A percentile compares a stretch with the other conserved stretches of the same genome.
phyloP scores from a whole-genome alignment of 1,140 invertebrate genomes.

The Trigoniulus corallinus region DNA sequence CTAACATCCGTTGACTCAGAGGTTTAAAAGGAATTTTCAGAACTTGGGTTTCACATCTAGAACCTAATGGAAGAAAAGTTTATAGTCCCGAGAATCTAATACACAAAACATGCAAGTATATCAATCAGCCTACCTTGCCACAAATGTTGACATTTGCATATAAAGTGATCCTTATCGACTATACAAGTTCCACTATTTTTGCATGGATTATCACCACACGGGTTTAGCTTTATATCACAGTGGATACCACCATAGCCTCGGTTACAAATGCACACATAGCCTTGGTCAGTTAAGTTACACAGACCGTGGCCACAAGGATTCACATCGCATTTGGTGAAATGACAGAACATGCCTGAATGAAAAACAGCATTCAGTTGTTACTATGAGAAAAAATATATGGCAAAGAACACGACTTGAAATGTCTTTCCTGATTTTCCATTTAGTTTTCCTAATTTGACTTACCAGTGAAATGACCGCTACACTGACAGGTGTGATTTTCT shows the following conservation, averaged over 20 bases:
- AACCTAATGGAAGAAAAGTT: not conserved
- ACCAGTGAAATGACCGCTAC: conserved; percentile 33
- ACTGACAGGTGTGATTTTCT: conserved; percentile 39
- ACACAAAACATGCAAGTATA: too few relatives aligned
- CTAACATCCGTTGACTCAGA: conserved; percentile 51
- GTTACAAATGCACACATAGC: conserved; percentile 32
- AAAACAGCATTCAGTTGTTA: not conserved
- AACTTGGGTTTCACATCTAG: not conserved
- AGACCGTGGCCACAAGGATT: conserved; percentile 50
- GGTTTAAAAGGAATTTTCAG: conserved; percentile 45
- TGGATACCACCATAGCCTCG: conserved; percentile 32
- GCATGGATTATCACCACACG: conserved; percentile 50
- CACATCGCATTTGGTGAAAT: conserved; percentile 47
- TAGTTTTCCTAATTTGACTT: not conserved
- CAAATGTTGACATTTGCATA: conserved; percentile 50
- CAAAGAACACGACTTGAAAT: too few relatives aligned
- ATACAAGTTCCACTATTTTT: conserved; percentile 44
- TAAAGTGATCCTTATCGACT: conserved; percentile 38
- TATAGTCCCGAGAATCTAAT: too few relatives aligned
- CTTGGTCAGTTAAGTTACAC: conserved; percentile 35
- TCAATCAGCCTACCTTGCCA: conserved; percentile 36
- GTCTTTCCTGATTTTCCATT: too few relatives aligned
- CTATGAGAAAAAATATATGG: too few relatives aligned
- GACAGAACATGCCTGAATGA: conserved; percentile 42
- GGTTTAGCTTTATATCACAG: conserved; percentile 43